These are phyloP conservation scores for Ostrea denselamellosa DNA, from an alignment of 1,140 invertebrate species.

Conservation along the genomic window DNA sequence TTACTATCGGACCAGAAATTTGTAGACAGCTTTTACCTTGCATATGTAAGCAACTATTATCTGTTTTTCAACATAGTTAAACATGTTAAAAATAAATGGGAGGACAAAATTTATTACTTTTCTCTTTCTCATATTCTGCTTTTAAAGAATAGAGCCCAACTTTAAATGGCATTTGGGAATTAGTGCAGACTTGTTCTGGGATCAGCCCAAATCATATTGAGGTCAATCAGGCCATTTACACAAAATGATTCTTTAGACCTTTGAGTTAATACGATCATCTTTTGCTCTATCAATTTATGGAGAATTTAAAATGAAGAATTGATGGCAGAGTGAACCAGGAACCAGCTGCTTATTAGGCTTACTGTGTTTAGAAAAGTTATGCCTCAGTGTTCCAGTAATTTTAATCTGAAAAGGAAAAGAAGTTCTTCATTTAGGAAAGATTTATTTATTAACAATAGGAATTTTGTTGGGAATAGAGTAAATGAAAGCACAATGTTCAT, in stretches of 20 bases:
- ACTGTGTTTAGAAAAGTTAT: no score
- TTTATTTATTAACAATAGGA: no score
- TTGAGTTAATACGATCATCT: not conserved
- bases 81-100: not conserved
- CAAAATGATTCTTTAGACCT: not conserved
- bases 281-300: not conserved
- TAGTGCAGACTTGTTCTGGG: not conserved
- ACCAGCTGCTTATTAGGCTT: no score
- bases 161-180: not conserved
- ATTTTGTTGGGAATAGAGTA: no score
- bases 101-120: not conserved
- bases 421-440: no score
- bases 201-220: not conserved
- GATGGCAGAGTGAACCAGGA: no score
- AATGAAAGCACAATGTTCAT: no score
- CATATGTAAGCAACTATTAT: not conserved
- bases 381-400: no score
- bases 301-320: no score
- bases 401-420: no score
- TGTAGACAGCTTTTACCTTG: not conserved
- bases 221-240: not conserved
- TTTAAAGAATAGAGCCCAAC: not conserved
- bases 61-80: conserved; percentile 26
- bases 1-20: not conserved
- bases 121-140: not conserved